Conservation (phyloP, 2,113 vertebrate genomes). For the Neolamprologus kungweensis region DNA sequence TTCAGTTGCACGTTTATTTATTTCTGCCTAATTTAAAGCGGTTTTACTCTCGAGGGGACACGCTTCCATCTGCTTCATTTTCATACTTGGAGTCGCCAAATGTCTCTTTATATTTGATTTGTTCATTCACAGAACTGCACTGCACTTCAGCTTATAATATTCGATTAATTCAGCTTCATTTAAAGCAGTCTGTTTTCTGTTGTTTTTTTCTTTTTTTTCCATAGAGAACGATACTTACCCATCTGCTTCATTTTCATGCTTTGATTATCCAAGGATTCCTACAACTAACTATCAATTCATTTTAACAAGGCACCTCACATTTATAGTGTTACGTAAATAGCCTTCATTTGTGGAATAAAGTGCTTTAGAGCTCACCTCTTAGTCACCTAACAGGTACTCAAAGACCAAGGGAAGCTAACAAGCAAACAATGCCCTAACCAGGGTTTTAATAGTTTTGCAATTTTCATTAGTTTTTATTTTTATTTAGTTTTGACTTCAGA, state of each 20-base stretch:
- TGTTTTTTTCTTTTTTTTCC: not conserved
- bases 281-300: not conserved
- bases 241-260: conserved; percentile 22
- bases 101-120: conserved; percentile 47
- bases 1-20: not conserved
- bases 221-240: not conserved
- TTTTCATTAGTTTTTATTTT: too few species aligned
- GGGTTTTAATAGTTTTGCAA: too few species aligned
- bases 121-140: conserved; percentile 14
- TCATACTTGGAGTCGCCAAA: conserved; percentile 9
- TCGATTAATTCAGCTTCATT: conserved; percentile 30
- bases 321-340: not conserved
- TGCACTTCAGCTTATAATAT: not conserved
- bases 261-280: conserved; percentile 5
- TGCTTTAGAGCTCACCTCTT: not conserved
- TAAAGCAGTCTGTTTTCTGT: not conserved
- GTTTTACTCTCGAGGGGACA: conserved; percentile 14
- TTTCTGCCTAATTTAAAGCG: conserved; percentile 25
- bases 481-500: too few species aligned
- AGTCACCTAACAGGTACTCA: not conserved
- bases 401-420: not conserved
- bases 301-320: not conserved
- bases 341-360: not conserved
- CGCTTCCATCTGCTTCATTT: conserved; percentile 43
- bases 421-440: not conserved